Percentiles rank a stretch among this genome's conserved stretches.
phyloP scores from a whole-genome alignment of 1,140 invertebrate species.

The Tigriopus japonicus region DNA sequence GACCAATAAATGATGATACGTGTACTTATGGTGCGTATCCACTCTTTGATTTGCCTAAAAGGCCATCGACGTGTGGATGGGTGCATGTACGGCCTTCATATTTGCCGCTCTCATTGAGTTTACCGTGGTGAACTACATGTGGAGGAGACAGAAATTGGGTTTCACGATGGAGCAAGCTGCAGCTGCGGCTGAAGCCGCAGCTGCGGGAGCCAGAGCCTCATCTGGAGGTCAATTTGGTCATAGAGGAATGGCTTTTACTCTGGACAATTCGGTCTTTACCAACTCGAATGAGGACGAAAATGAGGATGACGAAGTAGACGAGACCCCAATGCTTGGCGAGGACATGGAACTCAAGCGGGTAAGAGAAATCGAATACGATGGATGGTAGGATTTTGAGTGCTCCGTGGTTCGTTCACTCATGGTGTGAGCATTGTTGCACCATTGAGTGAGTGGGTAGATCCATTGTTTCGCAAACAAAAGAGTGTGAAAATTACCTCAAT shows the following conservation, averaged over 20 bases:
- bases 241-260: background rate
- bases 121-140: slow-evolving; percentile 27
- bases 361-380: no score
- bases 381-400: no score
- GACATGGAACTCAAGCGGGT: no score
- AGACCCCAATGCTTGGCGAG: background rate
- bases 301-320: background rate
- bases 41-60: no score
- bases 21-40: background rate
- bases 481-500: no score
- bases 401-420: no score
- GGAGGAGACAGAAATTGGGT: slow-evolving; percentile 14
- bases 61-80: slow-evolving; percentile 35
- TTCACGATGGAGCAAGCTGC: slow-evolving; percentile 14
- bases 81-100: slow-evolving; percentile 31
- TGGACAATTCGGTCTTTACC: background rate
- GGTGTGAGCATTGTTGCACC: no score
- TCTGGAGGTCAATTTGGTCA: background rate
- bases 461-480: no score
- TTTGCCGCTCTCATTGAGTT: slow-evolving; percentile 29
- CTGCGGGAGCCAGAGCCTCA: background rate
- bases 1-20: background rate
- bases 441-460: no score
- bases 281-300: background rate
- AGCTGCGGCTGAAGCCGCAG: slow-evolving; percentile 5